Evolutionary conservation across 1,140 invertebrate species (phyloP), one percentile per base, ranked within the genome.

Genomic region (Antheraea mylitta): DNA sequence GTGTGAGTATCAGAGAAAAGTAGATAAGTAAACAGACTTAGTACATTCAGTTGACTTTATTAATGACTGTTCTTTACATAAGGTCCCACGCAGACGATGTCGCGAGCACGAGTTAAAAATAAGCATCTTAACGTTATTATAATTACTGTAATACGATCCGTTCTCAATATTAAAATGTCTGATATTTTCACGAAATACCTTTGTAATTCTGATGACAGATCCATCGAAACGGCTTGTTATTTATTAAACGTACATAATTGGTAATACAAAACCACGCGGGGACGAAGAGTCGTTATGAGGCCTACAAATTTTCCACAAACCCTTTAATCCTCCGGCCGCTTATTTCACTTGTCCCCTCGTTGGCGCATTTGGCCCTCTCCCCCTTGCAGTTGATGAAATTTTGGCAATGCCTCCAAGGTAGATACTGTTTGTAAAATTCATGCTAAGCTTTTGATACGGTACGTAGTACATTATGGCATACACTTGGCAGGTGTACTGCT

Each of bases 341-440:
- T 89, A 91, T 89, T 88, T 91, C 89, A 89, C 87, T 90, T 88
- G 85, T 87, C 87, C 89, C 89, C 87, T 86, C 82, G 78, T 87
- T 86, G 75, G 77, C 74, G 75, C 74, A 87, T 82, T 82, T 79
- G 77, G 80, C 77, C 76, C 79, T 36, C 63, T 70, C 70, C 71
- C 79, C 81, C 77, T 75, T 78, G 42, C 68, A 79, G 78, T 80
- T 86, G 79, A 86, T 87, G 85, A 87, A 87, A 87, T 89, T 89
- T 88, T 70, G 80, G 70, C 72, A 74, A 79, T 78, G 77, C 81
- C 81, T 81, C 73, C 62, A 71, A 79, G 79, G 75, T 76, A 79
- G 69, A 73, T 67, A 68, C 75, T 81, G 64, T 66, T 66, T 66
- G 77, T 70, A 79, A 81, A 77, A 81, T 81, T 81, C 79, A 81